A percentile compares a stretch with the other conserved stretches of the same genome.
Evolutionary conservation across 2,113 vertebrate species (phyloP).

Genomic region (Terrapene triunguis): DNA sequence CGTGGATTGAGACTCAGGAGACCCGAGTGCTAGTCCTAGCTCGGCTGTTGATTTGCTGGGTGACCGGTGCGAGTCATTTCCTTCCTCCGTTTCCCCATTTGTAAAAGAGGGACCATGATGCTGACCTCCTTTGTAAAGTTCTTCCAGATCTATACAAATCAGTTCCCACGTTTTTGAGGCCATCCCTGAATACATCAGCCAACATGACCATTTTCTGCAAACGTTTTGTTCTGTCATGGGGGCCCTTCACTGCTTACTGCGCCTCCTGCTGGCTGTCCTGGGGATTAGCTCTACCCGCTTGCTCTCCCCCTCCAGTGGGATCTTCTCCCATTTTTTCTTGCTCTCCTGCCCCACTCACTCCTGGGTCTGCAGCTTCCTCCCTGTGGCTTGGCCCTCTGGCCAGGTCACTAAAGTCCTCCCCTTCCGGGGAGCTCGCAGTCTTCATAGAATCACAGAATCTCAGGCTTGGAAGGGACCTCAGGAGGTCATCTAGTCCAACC

Average conservation of each 20-base stretch:
- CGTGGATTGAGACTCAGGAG: not conserved
- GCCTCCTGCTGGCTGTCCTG: not conserved
- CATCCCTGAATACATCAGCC: not conserved
- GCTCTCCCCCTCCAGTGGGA: not conserved
- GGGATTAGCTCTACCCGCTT: not conserved
- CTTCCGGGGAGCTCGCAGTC: not conserved
- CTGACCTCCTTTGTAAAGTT: not conserved
- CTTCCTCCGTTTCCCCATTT: not conserved
- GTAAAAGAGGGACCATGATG: not conserved
- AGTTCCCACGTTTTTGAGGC: not conserved
- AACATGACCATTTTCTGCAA: not conserved
- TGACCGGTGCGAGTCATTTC: not conserved
- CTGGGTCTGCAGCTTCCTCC: not conserved
- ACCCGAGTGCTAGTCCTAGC: accelerated
- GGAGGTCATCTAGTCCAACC: too few relatives aligned
- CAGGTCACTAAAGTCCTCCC: not conserved
- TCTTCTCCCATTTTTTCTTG: not conserved
- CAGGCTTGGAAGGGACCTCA: too few relatives aligned
- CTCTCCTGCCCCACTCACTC: not conserved
- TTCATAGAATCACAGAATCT: not conserved
- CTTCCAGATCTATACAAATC: not conserved
- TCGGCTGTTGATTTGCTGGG: accelerated
- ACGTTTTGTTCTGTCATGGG: not conserved
- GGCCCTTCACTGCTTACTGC: too few relatives aligned
- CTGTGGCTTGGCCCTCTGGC: too few relatives aligned